Conservation (phyloP, 1,140 invertebrate genomes). For the Anoplolepis gracilipes region DNA sequence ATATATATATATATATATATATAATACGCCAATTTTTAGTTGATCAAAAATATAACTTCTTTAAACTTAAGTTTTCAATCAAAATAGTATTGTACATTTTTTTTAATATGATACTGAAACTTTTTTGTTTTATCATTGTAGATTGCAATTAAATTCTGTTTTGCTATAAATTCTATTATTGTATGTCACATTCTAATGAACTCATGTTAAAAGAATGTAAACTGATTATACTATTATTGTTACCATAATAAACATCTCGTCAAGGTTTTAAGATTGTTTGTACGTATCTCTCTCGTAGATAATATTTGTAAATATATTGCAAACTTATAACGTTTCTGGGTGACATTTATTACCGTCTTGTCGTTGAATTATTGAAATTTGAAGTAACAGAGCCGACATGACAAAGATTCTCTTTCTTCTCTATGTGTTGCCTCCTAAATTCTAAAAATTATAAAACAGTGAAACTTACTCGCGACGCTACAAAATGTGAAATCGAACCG, state of each 20-base stretch:
- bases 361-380: neutral
- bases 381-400: neutral
- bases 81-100: too few species aligned
- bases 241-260: too few species aligned
- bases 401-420: neutral
- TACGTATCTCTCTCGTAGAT: neutral
- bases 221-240: too few species aligned
- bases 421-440: neutral
- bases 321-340: neutral
- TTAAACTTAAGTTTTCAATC: neutral
- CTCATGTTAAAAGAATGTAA: too few species aligned
- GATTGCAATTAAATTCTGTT: too few species aligned
- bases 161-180: too few species aligned
- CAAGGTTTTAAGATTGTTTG: neutral
- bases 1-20: neutral
- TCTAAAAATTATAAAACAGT: neutral
- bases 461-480: neutral
- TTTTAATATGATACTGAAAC: too few species aligned
- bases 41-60: neutral
- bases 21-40: neutral
- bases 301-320: slow-evolving; percentile 1
- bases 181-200: neutral
- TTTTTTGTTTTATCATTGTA: too few species aligned
- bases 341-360: neutral
- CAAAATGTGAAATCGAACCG: neutral